These are phyloP conservation scores for Ooceraea biroi DNA, from an alignment of 1,140 invertebrate species.

Conservation along the genomic window DNA sequence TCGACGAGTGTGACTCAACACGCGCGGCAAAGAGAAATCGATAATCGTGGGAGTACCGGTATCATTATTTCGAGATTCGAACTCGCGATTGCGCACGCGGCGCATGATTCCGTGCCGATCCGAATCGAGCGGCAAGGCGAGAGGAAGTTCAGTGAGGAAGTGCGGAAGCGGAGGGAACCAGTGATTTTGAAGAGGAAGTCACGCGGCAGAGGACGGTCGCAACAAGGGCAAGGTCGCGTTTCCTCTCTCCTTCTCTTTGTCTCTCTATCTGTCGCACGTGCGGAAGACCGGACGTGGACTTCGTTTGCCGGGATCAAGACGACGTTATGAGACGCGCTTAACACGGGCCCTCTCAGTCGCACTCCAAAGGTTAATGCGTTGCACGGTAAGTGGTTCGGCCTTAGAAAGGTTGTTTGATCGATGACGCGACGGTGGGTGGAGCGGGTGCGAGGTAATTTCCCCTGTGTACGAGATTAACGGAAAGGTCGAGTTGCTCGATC, in stretches of 20 bases:
- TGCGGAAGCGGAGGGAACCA: constrained; percentile 44
- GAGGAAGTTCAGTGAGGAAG: constrained; percentile 69
- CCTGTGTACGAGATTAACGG: background rate
- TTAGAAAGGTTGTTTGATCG: constrained; percentile 52
- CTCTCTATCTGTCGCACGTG: no score
- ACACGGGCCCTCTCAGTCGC: constrained; percentile 51
- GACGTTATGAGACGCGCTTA: constrained; percentile 71
- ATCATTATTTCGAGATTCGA: constrained; percentile 11
- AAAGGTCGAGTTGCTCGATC: background rate
- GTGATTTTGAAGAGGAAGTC: constrained; percentile 36
- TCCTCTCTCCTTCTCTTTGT: background rate
- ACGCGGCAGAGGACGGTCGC: constrained; percentile 23
- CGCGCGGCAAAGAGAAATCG: constrained; percentile 4
- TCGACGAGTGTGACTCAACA: constrained; percentile 34
- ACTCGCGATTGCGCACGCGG: background rate
- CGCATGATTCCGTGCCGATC: background rate
- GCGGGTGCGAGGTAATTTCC: constrained; percentile 26
- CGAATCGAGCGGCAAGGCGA: background rate
- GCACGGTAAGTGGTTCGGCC: constrained; percentile 63
- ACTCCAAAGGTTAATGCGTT: constrained; percentile 62
- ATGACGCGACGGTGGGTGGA: constrained; percentile 8
- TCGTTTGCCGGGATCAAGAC: constrained; percentile 60
- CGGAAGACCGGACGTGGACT: constrained; percentile 31
- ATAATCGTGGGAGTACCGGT: constrained; percentile 11
- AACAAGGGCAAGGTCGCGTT: constrained; percentile 63